Conservation (phyloP, 1,140 invertebrate genomes). For the Heliconius hewitsoni region DNA sequence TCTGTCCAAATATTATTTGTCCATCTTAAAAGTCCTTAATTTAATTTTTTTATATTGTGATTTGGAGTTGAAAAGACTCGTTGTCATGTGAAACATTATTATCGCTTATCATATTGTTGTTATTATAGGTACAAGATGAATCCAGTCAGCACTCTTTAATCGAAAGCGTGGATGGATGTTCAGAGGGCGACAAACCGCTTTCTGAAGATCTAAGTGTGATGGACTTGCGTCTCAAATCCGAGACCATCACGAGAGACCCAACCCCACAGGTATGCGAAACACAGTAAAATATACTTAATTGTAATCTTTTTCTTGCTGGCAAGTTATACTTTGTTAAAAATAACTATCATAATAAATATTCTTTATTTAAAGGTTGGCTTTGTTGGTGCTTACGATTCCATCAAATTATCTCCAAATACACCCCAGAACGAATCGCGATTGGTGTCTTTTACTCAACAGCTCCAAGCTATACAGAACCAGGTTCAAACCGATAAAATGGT, state of each 20-base stretch:
- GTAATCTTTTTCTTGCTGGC: neutral
- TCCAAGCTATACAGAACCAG: slow-evolving; percentile 77
- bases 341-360: neutral
- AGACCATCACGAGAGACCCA: slow-evolving; percentile 60
- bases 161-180: slow-evolving; percentile 58
- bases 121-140: slow-evolving; percentile 82
- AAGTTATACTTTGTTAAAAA: neutral
- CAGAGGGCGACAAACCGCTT: slow-evolving; percentile 54
- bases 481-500: slow-evolving; percentile 80
- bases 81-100: too few relatives aligned
- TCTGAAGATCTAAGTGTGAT: slow-evolving; percentile 68
- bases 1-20: too few relatives aligned
- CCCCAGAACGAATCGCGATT: slow-evolving; percentile 59
- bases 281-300: neutral
- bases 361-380: slow-evolving; percentile 64
- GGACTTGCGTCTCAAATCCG: slow-evolving; percentile 82
- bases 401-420: slow-evolving; percentile 66
- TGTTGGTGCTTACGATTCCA: slow-evolving; percentile 79
- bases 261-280: slow-evolving; percentile 46
- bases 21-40: too few relatives aligned
- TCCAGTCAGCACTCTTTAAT: slow-evolving; percentile 82
- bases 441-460: slow-evolving; percentile 69
- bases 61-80: too few relatives aligned
- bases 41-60: too few relatives aligned
- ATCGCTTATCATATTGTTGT: neutral